phyloP scores from a whole-genome alignment of 2,888 invertebrate species.

The Thyatira batis region DNA sequence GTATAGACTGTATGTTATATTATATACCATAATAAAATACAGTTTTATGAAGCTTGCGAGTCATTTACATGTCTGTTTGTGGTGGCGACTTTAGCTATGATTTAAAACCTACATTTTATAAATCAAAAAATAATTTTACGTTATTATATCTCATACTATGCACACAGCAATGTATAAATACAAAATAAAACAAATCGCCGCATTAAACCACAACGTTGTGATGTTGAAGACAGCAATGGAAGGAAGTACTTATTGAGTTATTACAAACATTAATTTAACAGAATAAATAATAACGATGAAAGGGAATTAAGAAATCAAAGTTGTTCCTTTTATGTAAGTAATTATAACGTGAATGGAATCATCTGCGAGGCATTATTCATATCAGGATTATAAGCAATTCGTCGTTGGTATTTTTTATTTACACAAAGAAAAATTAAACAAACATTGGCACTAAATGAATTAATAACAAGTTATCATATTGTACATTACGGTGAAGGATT shows the following conservation, averaged over 20 bases:
- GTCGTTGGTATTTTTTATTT: constrained; percentile 22
- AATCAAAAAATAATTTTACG: not conserved
- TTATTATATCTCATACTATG: not conserved
- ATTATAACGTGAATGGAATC: not conserved
- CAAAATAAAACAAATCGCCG: not conserved
- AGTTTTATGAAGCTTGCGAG: not conserved
- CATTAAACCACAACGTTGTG: not conserved
- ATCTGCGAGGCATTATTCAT: not conserved
- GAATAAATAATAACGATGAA: not conserved
- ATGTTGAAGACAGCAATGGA: not conserved
- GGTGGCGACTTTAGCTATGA: too few species aligned
- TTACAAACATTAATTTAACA: not conserved
- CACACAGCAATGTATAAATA: not conserved
- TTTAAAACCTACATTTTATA: not conserved
- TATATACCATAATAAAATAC: not conserved
- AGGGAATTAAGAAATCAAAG: not conserved
- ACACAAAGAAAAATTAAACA: constrained; percentile 45
- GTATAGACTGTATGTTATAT: not conserved
- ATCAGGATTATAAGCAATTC: not conserved
- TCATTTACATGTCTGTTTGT: not conserved
- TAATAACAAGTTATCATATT: constrained; percentile 53
- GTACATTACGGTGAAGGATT: constrained; percentile 77
- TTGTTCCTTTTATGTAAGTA: not conserved
- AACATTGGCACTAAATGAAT: constrained; percentile 71
- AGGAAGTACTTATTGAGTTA: not conserved